These are phyloP conservation scores for Drosophila peninsularis DNA, from an alignment of 2,888 invertebrate species.

Conservation along the genomic window DNA sequence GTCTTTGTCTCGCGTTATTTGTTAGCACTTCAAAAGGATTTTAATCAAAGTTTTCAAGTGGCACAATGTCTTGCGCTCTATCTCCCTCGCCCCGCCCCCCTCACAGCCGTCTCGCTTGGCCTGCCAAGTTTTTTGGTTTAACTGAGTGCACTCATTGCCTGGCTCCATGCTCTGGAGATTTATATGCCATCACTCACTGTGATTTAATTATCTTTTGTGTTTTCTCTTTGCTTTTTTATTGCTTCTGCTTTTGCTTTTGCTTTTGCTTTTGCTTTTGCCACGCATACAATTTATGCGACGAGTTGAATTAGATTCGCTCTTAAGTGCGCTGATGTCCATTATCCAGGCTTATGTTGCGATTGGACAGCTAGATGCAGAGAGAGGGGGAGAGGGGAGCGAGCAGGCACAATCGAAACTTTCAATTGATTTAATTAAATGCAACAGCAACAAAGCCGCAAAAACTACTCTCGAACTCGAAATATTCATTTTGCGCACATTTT, in stretches of 20 bases:
- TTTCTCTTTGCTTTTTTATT: constrained; percentile 6
- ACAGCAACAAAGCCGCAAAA: constrained; percentile 53
- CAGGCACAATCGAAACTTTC: constrained; percentile 41
- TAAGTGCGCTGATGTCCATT: constrained; percentile 35
- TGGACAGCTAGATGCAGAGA: not conserved
- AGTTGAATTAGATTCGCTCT: constrained; percentile 27
- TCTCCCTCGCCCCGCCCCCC: not conserved
- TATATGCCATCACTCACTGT: constrained; percentile 66
- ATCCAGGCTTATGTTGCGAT: constrained; percentile 45
- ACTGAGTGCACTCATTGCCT: constrained; percentile 40
- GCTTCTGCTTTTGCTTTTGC: constrained; percentile 17
- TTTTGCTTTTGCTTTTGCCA: constrained; percentile 15
- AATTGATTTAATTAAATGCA: constrained; percentile 65
- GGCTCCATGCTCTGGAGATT: constrained; percentile 44
- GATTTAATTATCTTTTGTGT: constrained; percentile 70
- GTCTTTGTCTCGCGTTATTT: constrained; percentile 75
- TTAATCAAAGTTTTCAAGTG: constrained; percentile 78
- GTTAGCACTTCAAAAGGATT: constrained; percentile 78
- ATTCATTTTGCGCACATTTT: constrained; percentile 59
- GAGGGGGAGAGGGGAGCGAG: not conserved
- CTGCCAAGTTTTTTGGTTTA: constrained; percentile 50
- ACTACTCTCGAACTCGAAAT: constrained; percentile 50
- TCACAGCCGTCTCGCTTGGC: constrained; percentile 7
- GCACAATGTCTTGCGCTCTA: constrained; percentile 38
- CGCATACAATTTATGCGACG: constrained; percentile 38